Percentiles rank a stretch among this genome's conserved stretches.
These are phyloP conservation scores for Vicugna pacos DNA, from an alignment of 2,113 vertebrate genomes.

Conservation along the genomic window DNA sequence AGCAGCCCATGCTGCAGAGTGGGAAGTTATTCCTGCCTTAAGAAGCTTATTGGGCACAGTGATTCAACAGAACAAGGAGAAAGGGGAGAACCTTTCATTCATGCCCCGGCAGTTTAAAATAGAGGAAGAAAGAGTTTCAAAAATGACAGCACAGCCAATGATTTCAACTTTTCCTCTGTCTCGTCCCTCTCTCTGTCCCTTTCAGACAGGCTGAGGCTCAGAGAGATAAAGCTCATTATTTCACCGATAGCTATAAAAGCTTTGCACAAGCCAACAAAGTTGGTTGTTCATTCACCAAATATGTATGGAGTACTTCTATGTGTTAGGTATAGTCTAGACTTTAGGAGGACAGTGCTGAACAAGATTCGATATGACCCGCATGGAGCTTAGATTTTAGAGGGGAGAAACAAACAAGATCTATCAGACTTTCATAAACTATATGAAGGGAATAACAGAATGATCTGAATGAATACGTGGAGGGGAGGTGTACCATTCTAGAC, in stretches of 20 bases:
- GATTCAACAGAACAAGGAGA: neutral
- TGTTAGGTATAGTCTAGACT: neutral
- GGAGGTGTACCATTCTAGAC: neutral
- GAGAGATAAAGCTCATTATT: neutral
- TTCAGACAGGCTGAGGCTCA: neutral
- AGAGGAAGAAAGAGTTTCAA: neutral
- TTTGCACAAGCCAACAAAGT: neutral
- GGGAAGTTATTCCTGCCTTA: neutral
- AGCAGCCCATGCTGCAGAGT: neutral
- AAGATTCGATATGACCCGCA: neutral
- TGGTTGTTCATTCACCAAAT: neutral
- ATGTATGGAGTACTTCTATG: neutral
- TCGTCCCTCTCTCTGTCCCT: neutral
- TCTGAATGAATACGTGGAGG: neutral
- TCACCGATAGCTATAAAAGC: neutral
- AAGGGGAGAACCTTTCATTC: neutral
- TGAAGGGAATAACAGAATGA: neutral
- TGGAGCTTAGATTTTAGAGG: neutral
- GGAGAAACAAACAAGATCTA: neutral
- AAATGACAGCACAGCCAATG: neutral
- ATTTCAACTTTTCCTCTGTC: neutral
- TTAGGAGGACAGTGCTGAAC: neutral
- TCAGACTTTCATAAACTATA: neutral
- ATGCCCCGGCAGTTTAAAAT: neutral
- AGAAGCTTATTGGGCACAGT: neutral